These are phyloP conservation scores for Euura lappo DNA, from an alignment of 1,140 invertebrate genomes.

Conservation along the genomic window DNA sequence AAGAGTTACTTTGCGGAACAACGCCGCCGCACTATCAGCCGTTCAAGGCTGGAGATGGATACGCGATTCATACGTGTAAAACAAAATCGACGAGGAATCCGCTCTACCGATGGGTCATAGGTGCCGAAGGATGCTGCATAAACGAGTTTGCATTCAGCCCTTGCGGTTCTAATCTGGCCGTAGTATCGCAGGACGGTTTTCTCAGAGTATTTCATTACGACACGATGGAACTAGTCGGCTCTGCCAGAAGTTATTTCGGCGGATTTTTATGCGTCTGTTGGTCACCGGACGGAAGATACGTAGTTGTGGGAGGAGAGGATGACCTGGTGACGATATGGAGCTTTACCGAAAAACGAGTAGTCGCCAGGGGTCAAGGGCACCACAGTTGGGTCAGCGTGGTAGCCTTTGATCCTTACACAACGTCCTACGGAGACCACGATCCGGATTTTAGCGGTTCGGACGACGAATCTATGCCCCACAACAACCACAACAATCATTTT, in stretches of 20 bases:
- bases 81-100: slow-evolving; percentile 97
- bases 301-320: slow-evolving; percentile 98
- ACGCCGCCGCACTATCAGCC: slow-evolving; percentile 89
- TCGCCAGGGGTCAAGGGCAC: slow-evolving; percentile 93
- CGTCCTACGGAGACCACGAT: slow-evolving; percentile 66
- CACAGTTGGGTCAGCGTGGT: slow-evolving; percentile 97
- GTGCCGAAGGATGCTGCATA: slow-evolving; percentile 84
- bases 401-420: slow-evolving; percentile 93
- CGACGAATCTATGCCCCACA: slow-evolving; percentile 63
- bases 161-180: slow-evolving; percentile 89
- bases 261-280: slow-evolving; percentile 95
- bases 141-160: slow-evolving; percentile 99
- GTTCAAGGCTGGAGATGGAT: slow-evolving; percentile 95
- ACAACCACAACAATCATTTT: slow-evolving; percentile 56
- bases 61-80: slow-evolving; percentile 93
- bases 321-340: slow-evolving; percentile 99
- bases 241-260: slow-evolving; percentile 95
- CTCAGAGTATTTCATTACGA: slow-evolving; percentile 96
- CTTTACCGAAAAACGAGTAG: slow-evolving; percentile 88
- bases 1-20: slow-evolving; percentile 88
- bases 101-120: slow-evolving; percentile 85
- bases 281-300: slow-evolving; percentile 95
- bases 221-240: slow-evolving; percentile 92
- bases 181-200: slow-evolving; percentile 96
- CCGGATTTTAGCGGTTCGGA: slow-evolving; percentile 66